phyloP scores from a whole-genome alignment of 2,797 vertebrate species.

The Cebuella pygmaea region DNA sequence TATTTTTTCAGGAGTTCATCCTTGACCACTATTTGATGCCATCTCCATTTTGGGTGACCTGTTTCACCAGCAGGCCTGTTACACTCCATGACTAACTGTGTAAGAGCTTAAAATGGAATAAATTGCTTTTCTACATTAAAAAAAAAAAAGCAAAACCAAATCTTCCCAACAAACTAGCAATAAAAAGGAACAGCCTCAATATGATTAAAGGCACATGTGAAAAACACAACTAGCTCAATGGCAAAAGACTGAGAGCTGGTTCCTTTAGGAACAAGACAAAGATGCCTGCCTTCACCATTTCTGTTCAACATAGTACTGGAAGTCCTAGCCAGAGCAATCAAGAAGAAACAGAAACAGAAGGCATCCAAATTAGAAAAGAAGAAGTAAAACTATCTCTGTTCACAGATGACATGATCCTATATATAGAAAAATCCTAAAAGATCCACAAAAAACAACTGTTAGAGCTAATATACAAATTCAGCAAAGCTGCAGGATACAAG shows the following conservation, averaged over 20 bases:
- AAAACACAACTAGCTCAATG: background rate
- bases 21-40: no score
- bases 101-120: no score
- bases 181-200: background rate
- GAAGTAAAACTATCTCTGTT: background rate
- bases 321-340: background rate
- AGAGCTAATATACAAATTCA: background rate
- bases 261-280: background rate
- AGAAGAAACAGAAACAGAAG: background rate
- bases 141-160: background rate
- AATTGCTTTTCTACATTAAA: background rate
- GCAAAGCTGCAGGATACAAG: background rate
- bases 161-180: background rate
- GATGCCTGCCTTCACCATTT: background rate
- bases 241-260: background rate
- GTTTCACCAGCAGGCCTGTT: no score
- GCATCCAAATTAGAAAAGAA: background rate
- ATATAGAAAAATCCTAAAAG: background rate
- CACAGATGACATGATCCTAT: background rate
- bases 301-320: background rate
- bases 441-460: background rate
- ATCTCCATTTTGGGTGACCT: no score
- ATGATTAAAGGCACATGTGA: background rate
- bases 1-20: no score
- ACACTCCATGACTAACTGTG: no score